These are phyloP conservation scores for Camponotus vicinus DNA, from an alignment of 1,140 invertebrate species.

Conservation along the genomic window DNA sequence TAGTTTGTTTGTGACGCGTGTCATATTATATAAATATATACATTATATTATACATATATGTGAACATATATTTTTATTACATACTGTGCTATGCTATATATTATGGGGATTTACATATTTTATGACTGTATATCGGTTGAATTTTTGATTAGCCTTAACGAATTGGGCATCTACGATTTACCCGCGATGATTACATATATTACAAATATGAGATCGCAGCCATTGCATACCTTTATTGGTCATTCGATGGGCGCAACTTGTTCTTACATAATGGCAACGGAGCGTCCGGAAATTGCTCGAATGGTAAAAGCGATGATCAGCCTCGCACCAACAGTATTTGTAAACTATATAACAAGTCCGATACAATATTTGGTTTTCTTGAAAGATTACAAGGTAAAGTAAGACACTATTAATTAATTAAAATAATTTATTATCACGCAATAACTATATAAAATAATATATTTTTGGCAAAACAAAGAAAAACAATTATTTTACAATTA, in stretches of 20 bases:
- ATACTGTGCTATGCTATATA: too few species aligned
- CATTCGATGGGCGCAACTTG: slow-evolving; percentile 89
- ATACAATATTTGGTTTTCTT: slow-evolving; percentile 87
- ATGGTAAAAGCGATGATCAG: slow-evolving; percentile 87
- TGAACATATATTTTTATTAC: too few species aligned
- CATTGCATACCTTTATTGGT: slow-evolving; percentile 86
- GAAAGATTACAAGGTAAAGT: slow-evolving; percentile 85
- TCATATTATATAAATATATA: too few species aligned
- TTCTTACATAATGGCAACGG: slow-evolving; percentile 88
- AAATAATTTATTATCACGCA: background rate
- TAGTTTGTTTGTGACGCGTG: too few species aligned
- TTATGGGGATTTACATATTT: too few species aligned
- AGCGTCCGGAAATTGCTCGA: slow-evolving; percentile 85
- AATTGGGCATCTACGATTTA: slow-evolving; percentile 88
- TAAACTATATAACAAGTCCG: slow-evolving; percentile 90
- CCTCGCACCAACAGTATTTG: slow-evolving; percentile 92
- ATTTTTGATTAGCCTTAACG: slow-evolving; percentile 77
- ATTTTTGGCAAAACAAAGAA: too few species aligned
- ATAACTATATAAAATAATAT: background rate
- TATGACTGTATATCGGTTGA: too few species aligned
- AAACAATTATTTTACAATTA: too few species aligned
- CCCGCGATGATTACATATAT: slow-evolving; percentile 87
- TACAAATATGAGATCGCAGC: slow-evolving; percentile 61
- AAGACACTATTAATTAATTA: background rate
- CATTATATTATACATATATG: too few species aligned